phyloP scores from a whole-genome alignment of 2,797 vertebrate species.

The Yasuhikotakia modesta region DNA sequence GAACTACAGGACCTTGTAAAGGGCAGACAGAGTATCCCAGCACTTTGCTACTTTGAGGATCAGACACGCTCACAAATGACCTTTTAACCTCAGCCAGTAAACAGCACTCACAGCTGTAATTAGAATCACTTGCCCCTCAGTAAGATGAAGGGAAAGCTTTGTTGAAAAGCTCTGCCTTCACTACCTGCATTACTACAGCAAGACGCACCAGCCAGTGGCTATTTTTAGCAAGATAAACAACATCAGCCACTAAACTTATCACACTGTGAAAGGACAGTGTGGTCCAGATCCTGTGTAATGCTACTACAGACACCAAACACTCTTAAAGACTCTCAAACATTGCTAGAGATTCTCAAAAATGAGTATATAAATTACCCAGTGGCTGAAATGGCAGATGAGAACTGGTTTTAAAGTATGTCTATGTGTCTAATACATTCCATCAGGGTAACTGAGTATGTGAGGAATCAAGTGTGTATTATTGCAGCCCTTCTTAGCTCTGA shows the following conservation, averaged over 20 bases:
- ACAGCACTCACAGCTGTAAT: conserved; percentile 75
- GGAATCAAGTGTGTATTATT: conserved; percentile 62
- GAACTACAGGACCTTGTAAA: too few species aligned
- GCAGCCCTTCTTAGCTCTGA: conserved; percentile 55
- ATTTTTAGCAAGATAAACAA: conserved; percentile 40
- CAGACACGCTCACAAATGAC: conserved; percentile 69
- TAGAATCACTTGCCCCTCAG: conserved; percentile 77
- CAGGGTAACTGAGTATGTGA: not conserved
- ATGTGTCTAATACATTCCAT: not conserved
- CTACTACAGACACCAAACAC: not conserved
- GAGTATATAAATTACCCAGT: not conserved
- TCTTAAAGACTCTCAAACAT: not conserved
- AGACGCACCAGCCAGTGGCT: conserved; percentile 45
- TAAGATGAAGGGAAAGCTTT: conserved; percentile 73
- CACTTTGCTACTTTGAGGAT: conserved; percentile 62
- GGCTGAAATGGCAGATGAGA: not conserved
- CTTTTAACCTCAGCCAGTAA: conserved; percentile 73
- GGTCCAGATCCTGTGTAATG: not conserved
- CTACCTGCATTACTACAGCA: conserved; percentile 60
- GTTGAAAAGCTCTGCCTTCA: conserved; percentile 62
- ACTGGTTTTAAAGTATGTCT: not conserved
- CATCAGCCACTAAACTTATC: not conserved
- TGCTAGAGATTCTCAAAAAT: not conserved
- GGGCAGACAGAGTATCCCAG: conserved; percentile 44
- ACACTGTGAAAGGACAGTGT: not conserved